A percentile compares a stretch with the other conserved stretches of the same genome.
phyloP scores from a whole-genome alignment of 2,888 invertebrate species.

The Sceliomorpha sp. region DNA sequence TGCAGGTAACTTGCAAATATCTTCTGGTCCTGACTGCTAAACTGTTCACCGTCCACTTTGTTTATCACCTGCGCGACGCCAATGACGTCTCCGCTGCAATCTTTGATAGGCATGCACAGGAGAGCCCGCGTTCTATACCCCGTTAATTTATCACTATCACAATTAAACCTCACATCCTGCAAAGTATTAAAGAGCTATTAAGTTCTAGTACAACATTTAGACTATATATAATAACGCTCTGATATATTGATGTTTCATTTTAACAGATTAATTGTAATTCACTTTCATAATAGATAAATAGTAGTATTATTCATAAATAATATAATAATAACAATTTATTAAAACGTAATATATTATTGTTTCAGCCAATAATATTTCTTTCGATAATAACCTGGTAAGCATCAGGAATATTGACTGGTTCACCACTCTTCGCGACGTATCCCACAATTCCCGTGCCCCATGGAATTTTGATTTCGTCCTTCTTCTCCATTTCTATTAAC shows the following conservation, averaged over 20 bases:
- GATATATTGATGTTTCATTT: no score
- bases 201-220: conserved; percentile 11
- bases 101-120: conserved; percentile 97
- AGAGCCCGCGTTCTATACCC: conserved; percentile 96
- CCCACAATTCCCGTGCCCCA: conserved; percentile 98
- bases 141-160: conserved; percentile 95
- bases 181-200: conserved; percentile 46
- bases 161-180: conserved; percentile 94
- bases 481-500: conserved; percentile 94
- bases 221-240: no score
- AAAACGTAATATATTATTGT: not conserved
- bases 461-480: conserved; percentile 95
- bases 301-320: no score
- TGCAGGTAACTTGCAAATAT: conserved; percentile 96
- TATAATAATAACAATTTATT: not conserved
- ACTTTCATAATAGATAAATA: no score
- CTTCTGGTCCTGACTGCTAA: conserved; percentile 93
- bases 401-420: conserved; percentile 96
- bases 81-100: conserved; percentile 95
- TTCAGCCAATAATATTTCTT: no score
- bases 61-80: conserved; percentile 98
- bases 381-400: conserved; percentile 98
- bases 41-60: conserved; percentile 90
- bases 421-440: conserved; percentile 95
- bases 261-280: no score